A percentile compares a stretch with the other conserved stretches of the same genome.
These are phyloP conservation scores for Saturnia pavonia DNA, from an alignment of 2,888 invertebrate species.

Conservation along the genomic window DNA sequence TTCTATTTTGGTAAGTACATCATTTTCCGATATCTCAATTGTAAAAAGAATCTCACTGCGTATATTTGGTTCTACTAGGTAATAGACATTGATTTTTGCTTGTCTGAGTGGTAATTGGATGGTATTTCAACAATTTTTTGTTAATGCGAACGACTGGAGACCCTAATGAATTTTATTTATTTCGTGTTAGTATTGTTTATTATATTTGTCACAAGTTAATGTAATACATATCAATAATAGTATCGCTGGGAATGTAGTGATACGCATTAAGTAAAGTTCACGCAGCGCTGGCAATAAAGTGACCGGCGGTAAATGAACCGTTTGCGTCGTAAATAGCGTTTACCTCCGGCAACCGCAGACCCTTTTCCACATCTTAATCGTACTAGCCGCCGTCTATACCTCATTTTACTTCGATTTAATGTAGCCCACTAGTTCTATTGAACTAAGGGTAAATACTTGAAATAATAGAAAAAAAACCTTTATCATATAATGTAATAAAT, in stretches of 20 bases:
- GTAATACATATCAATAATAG: conserved; percentile 23
- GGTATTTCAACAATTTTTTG: background rate
- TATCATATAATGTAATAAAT: background rate
- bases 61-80: background rate
- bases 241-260: conserved; percentile 28
- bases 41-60: background rate
- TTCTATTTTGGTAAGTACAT: background rate
- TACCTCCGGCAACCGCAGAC: conserved; percentile 50
- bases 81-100: background rate
- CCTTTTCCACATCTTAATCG: conserved; percentile 40
- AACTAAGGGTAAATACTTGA: background rate
- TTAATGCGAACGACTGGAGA: background rate
- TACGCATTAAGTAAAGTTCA: conserved; percentile 61
- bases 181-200: background rate
- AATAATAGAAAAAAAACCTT: background rate
- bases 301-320: conserved; percentile 65
- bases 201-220: background rate
- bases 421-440: background rate
- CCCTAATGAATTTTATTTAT: background rate
- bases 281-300: conserved; percentile 45
- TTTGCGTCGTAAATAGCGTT: conserved; percentile 64
- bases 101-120: background rate
- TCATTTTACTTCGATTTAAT: conserved; percentile 31
- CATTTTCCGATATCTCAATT: background rate
- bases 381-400: conserved; percentile 35